Base-by-base conservation (phyloP, 2,888 invertebrate species). In the Caenorhabditis panamensis region DNA sequence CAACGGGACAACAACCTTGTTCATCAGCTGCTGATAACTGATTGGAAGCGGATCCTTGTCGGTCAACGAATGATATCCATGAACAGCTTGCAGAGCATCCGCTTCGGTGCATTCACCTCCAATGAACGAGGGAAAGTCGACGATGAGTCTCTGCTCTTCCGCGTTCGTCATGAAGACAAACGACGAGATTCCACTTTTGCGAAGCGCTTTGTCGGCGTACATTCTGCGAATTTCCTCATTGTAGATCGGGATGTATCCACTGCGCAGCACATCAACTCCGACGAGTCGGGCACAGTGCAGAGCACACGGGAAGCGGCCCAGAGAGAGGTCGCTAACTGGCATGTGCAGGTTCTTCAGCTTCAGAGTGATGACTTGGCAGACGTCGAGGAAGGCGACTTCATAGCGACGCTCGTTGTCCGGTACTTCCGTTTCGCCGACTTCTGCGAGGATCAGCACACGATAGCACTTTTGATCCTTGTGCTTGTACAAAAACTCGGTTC, bases 331-430 rank as follows among this genome's bases (percentile, higher is more conserved):
- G 5, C 0, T 22, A 1, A 59, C 9, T 3, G 53, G 59, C 18
- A 59, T 37, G 59, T 58, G 64, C 18, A 73, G 59, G 16, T 58
- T 28, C 20, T 59, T 73, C 26, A 73, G 58, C 16, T 64, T 64
- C 28, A 73, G 59, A 20, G 20, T 20, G n/a, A 58, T 37, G 1
- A 66, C 36, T 41, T 73, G 64, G 5, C 51, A 41, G 11, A 36
- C 24, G n/a, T 73, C 73, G 9, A 73, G 51, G 20, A 73, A 73
- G 4, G 73, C 73, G 3, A 66, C 64, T 41, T 66, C 51, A 22
- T 73, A 73, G n/a, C 26, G 41, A 1, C 73, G 73, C 3, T 73
- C 64, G 13, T 1, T 18, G 9, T 73, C 72, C 13, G 22, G 3
- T 5, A 54, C 24, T 1, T 28, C n/a, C 13, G 31, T 18, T 0